These are phyloP conservation scores for Palythoa grandis DNA, from an alignment of 92 coral and sea anemone species.

Conservation along the genomic window DNA sequence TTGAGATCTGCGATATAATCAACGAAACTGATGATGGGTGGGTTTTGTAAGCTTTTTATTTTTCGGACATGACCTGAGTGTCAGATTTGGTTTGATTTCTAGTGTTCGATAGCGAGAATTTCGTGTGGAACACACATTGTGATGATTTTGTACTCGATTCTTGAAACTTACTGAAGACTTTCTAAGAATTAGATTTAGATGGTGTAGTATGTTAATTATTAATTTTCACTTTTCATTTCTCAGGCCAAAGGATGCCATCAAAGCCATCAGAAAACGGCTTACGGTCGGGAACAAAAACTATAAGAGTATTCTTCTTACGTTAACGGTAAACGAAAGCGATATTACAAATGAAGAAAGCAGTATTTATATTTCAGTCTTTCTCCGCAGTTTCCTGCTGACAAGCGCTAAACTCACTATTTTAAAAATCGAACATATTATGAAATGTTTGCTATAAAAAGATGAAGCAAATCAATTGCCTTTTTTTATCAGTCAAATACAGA, in stretches of 20 bases:
- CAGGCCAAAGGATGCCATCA: conserved; percentile 96
- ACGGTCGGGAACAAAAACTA: conserved; percentile 80
- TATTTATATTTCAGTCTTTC: not conserved
- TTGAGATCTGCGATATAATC: conserved; percentile 96
- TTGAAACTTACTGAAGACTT: not conserved
- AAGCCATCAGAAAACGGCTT: conserved; percentile 90
- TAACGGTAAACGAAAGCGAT: conserved; percentile 73
- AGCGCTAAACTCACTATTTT: not conserved
- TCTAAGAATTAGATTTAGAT: not conserved
- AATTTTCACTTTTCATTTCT: not conserved
- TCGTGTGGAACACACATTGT: not conserved
- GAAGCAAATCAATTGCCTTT: too few species aligned
- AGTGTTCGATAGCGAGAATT: not conserved
- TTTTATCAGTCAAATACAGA: too few species aligned
- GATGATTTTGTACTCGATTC: not conserved
- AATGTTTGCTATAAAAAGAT: not conserved
- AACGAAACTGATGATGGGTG: conserved; percentile 99
- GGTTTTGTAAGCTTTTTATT: conserved; percentile 31
- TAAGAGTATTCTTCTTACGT: conserved; percentile 88
- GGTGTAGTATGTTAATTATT: conserved; percentile 36
- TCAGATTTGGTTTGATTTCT: not conserved
- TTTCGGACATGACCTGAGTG: not conserved
- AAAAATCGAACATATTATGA: not conserved
- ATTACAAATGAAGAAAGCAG: not conserved
- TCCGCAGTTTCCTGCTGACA: conserved; percentile 16